Base-by-base conservation (phyloP, 2,888 invertebrate genomes). In the Dicyrtomina minuta region DNA sequence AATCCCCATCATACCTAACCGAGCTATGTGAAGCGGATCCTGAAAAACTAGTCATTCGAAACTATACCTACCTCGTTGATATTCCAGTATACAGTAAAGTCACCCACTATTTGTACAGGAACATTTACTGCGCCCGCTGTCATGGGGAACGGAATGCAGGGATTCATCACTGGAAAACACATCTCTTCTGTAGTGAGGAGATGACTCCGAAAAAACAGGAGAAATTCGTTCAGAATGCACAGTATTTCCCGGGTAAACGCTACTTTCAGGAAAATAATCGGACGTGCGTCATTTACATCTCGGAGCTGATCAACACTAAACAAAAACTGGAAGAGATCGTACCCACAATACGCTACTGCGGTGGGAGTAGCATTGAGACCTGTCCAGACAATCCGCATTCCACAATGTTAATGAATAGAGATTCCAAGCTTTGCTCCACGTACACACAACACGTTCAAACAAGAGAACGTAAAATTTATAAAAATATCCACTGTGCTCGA, bases 401-500 rank as follows among this genome's bases (percentile, higher is more conserved):
- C n/a, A n/a, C n/a, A n/a, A n/a, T n/a, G n/a, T n/a, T n/a, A n/a
- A n/a, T n/a, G n/a, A n/a, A n/a, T n/a, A 60, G 49, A 12, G 70
- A 74, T 56, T 27, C 49, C 20, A 49, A 33, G 15, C 64, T 75
- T 0, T 79, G 79, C 43, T 43, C 33, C 1, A 68, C 73, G n/a
- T 79, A 79, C 62, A 72, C 74, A 0, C 74, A 76, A 64, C 71
- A 72, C 20, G 60, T 74, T 33, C 24, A 59, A 8, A 13, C 24
- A 8, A 43, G 20, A 12, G 51, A 58, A 6, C 33, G 22, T 12
- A 62, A 69, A 33, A 51, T 75, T 13, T 80, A 76, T 74, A 80
- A 79, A 70, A 81, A 81, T 70, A 79, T 78, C 3, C 80, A 81
- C 72, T 81, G 81, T 68, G 80, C 80, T 24, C 70, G 71, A 62